Evolutionary conservation across 2,113 vertebrate species (phyloP), one percentile per base, ranked within the genome.

Genomic region (Odontophorus gujanensis): DNA sequence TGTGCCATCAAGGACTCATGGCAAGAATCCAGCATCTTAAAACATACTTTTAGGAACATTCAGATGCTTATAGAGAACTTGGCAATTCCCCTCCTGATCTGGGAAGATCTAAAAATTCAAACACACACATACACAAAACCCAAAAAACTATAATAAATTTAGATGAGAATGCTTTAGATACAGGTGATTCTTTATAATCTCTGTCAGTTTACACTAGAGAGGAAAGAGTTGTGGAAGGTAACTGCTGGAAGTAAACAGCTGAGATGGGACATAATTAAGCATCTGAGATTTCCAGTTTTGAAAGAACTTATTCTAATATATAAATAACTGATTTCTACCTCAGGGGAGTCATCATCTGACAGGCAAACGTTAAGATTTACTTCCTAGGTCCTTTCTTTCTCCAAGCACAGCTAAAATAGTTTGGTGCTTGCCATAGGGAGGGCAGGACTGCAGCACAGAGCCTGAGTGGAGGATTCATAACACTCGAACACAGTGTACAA

Each of bases 301-400:
- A 24, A 77, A 76, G 36, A 92, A 66, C 8, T 32, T 63, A 50
- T 26, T 71, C 45, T 47, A 66, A 89, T 87, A 79, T 14, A 79
- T 51, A 73, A 84, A 75, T 20, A 78, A 76, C 57, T 51, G 7
- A 78, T 91, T 92, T 68, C 40, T 91, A 73, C 78, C 91, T 82
- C 11, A 19, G 32, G 26, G 34, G 34, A 87, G 75, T 93, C 18
- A 25, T 87, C 85, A 88, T 48, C 47, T 87, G 57, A 36, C 72
- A 83, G 84, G 53, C 10, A 50, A 67, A 65, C 1, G 16, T 6
- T 40, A 53, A 45, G 1, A 13, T 73, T 90, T 83, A 28, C 43
- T 71, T 81, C 17, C 36, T 76, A 22, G 25, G 47, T 15, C 18
- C 26, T 22, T 8, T n/a, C 55, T 71, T 73, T 90, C 38, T 76